phyloP scores from a whole-genome alignment of 2,888 invertebrate genomes.

The Orthosia incerta region DNA sequence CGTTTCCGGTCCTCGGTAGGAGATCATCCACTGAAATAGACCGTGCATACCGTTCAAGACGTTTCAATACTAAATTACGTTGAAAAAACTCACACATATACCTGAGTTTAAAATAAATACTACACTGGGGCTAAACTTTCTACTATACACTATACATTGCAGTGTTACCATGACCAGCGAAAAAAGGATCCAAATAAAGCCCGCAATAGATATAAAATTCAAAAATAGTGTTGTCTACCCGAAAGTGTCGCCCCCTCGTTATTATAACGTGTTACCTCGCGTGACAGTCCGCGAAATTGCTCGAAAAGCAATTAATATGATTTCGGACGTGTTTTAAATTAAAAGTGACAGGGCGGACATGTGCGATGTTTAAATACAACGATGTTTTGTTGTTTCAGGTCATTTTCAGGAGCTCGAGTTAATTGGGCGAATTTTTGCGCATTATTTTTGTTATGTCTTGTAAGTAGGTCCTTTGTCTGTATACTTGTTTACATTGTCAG shows the following conservation, averaged over 20 bases:
- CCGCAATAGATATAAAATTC: slow-evolving; percentile 48
- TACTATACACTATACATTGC: slow-evolving; percentile 44
- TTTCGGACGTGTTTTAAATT: slow-evolving; percentile 70
- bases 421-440: slow-evolving; percentile 36
- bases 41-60: slow-evolving; percentile 64
- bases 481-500: not conserved
- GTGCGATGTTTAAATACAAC: slow-evolving; percentile 68
- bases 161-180: not conserved
- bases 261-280: slow-evolving; percentile 78
- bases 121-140: slow-evolving; percentile 29
- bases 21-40: slow-evolving; percentile 75
- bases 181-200: not conserved
- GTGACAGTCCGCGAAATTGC: slow-evolving; percentile 84
- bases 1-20: slow-evolving; percentile 76
- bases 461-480: slow-evolving; percentile 12
- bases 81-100: slow-evolving; percentile 62
- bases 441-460: slow-evolving; percentile 23
- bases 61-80: slow-evolving; percentile 63
- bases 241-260: slow-evolving; percentile 59
- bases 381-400: slow-evolving; percentile 61
- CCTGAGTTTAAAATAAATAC: slow-evolving; percentile 61
- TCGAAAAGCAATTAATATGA: slow-evolving; percentile 83
- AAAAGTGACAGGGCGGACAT: slow-evolving; percentile 65
- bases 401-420: slow-evolving; percentile 32
- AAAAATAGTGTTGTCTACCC: slow-evolving; percentile 69